Evolutionary conservation across 1,140 invertebrate species (phyloP), one percentile per base, ranked within the genome.

Genomic region (Drosophila persimilis): DNA sequence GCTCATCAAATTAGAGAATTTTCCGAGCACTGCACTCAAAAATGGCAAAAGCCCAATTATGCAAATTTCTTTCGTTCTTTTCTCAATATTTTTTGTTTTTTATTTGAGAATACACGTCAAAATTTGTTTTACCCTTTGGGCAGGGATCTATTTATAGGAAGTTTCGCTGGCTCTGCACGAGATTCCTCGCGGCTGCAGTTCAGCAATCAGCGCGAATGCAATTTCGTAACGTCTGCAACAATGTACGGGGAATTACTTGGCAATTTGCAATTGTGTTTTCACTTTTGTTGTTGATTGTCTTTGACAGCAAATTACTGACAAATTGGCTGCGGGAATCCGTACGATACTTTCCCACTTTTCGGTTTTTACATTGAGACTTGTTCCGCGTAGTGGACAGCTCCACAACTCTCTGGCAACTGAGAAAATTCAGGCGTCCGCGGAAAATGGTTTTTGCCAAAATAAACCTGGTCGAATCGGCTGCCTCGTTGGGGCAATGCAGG

Each of bases 401-500:
- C 78, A 79, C 83, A 73, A 77, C 47, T 73, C 71, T 69, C 71
- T 67, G 76, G 60, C 74, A 72, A 86, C 83, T 86, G 83, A 86
- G 66, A 66, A 76, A 56, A 69, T 43, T 81, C 81, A 85, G 81
- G 77, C 83, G 83, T 81, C 81, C 81, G 81, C 73, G 81, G 77
- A 85, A 86, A 77, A 86, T 85, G 69, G 74, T 81, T 86, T 86
- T 71, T 69, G 77, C 73, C 80, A 81, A 81, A 86, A 77, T 71
- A 50, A 51, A 52, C 53, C 61, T 74, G 60, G 52, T 77, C 60
- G 48, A 45, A 69, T 46, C 7, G 31, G 31, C 26, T 31, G 24
- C 24, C 53, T 43, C 20, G 51, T 51, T 20, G 46, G 17, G 61
- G 50, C 50, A 43, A 56, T 58, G 48, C 44, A 61, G 52, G 53